Conservation (phyloP, 2,797 vertebrate genomes). For the Bradypodion pumilum region DNA sequence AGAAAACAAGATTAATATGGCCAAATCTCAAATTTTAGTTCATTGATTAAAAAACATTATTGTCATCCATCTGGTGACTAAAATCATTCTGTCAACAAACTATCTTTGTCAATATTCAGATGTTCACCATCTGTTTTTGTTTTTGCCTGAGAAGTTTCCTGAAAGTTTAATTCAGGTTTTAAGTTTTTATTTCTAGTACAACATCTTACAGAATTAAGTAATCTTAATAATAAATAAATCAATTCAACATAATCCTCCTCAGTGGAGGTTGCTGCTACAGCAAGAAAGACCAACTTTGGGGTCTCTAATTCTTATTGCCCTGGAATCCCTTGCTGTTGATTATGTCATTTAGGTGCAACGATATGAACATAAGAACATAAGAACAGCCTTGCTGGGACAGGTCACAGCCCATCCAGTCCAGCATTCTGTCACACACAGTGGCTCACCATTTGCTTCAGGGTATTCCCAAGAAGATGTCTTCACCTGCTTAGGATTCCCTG, state of each 20-base stretch:
- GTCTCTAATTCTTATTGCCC: not conserved
- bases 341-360: no score
- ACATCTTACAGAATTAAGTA: no score
- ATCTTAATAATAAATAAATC: no score
- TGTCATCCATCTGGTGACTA: constrained; percentile 39
- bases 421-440: no score
- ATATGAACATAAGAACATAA: no score
- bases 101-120: constrained; percentile 43
- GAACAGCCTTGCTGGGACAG: no score
- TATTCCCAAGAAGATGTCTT: no score
- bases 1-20: constrained; percentile 50
- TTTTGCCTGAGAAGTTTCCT: not conserved
- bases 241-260: no score
- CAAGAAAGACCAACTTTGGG: not conserved
- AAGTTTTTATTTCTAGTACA: not conserved
- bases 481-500: no score
- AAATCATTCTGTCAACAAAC: constrained; percentile 51
- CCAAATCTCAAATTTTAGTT: constrained; percentile 53
- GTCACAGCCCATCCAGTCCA: no score
- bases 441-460: no score
- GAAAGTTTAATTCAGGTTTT: constrained; percentile 17
- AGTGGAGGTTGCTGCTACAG: no score
- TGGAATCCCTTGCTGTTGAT: not conserved
- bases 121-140: constrained; percentile 34
- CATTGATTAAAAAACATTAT: constrained; percentile 45